phyloP scores from a whole-genome alignment of 2,797 vertebrate species.

The Lacerta bilineata region DNA sequence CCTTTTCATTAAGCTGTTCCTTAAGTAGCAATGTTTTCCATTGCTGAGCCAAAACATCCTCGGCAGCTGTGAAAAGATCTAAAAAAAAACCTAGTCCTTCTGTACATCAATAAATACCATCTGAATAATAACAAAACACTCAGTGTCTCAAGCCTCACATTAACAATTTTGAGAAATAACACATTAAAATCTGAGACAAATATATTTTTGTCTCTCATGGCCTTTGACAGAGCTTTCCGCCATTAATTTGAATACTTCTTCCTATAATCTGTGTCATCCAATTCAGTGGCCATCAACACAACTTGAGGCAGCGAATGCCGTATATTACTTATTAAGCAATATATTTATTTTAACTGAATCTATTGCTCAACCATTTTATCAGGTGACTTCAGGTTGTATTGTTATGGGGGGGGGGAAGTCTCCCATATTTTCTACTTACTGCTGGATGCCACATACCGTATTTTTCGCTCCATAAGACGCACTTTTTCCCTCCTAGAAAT shows the following conservation, averaged over 20 bases:
- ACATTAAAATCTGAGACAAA: no score
- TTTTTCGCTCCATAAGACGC: no score
- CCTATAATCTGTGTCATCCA: background rate
- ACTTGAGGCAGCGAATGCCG: background rate
- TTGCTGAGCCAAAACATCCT: background rate
- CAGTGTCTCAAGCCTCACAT: background rate
- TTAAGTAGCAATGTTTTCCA: background rate
- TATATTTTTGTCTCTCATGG: background rate
- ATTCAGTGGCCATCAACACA: background rate
- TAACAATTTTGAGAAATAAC: background rate
- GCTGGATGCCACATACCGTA: background rate
- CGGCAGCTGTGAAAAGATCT: background rate
- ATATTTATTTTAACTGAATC: no score
- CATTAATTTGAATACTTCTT: background rate
- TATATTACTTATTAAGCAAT: background rate
- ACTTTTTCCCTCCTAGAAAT: no score
- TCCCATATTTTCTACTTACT: background rate
- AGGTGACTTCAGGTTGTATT: no score
- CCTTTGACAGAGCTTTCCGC: background rate
- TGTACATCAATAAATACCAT: background rate
- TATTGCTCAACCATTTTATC: no score
- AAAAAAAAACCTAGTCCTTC: background rate
- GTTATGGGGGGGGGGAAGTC: no score
- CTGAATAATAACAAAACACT: background rate
- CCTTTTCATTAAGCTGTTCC: background rate